Evolutionary conservation across 2,797 vertebrate genomes (phyloP).

Genomic region (Paratrypauchen microcephalus): DNA sequence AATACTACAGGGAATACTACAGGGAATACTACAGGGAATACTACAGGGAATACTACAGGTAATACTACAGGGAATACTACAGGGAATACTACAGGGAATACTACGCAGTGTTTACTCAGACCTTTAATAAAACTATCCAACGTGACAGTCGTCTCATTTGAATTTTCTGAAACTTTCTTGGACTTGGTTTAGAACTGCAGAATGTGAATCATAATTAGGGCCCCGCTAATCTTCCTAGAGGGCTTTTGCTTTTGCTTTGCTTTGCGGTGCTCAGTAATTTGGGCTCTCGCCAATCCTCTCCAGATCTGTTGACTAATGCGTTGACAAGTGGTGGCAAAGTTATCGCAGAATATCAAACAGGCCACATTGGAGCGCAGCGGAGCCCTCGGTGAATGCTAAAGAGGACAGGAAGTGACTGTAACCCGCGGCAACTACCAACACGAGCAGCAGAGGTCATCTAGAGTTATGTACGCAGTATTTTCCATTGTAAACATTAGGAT

Average conservation of each 20-base stretch:
- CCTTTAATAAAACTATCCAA: conserved; percentile 23
- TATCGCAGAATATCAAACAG: conserved; percentile 62
- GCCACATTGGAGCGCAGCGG: conserved; percentile 38
- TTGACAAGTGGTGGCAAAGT: conserved; percentile 65
- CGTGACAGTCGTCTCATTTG: conserved; percentile 32
- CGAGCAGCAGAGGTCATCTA: conserved; percentile 11
- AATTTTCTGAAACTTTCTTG: conserved; percentile 33
- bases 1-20: no score
- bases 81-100: no score
- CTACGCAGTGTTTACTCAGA: background rate
- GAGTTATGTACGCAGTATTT: conserved; percentile 22
- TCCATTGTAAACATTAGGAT: background rate
- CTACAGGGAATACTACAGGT: no score
- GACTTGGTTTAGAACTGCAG: conserved; percentile 40
- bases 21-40: no score
- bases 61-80: no score
- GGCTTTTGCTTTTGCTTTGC: conserved; percentile 45
- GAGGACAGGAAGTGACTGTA: conserved; percentile 36
- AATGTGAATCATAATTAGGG: conserved; percentile 72
- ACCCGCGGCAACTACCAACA: conserved; percentile 20
- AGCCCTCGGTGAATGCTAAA: conserved; percentile 52
- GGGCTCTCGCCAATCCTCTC: conserved; percentile 66
- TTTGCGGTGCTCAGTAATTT: conserved; percentile 66
- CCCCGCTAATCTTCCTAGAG: conserved; percentile 63
- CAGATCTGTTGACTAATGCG: conserved; percentile 65